These are phyloP conservation scores for Vulpes ferrilata DNA, from an alignment of 2,113 vertebrate species.

Conservation along the genomic window DNA sequence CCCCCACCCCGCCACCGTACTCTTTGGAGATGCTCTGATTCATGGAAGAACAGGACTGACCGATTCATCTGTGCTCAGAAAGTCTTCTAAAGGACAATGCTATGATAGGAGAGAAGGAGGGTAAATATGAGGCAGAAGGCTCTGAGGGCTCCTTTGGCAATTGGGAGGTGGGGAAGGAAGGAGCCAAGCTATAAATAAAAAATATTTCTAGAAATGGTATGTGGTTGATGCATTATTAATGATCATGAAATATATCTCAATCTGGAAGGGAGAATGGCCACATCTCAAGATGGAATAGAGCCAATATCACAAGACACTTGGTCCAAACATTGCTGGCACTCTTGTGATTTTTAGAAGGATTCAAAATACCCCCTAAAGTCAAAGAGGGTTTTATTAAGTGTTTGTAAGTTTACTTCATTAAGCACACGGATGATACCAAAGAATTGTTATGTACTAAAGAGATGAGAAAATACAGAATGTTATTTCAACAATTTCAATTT, in stretches of 20 bases:
- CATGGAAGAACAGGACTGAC: neutral
- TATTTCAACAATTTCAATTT: conserved; percentile 42
- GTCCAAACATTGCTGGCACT: conserved; percentile 75
- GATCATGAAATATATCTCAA: conserved; percentile 50
- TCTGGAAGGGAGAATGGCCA: conserved; percentile 5
- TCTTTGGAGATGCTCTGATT: neutral
- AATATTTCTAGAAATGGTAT: conserved; percentile 75
- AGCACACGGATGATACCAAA: neutral
- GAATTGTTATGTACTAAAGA: neutral
- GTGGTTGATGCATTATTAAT: conserved; percentile 57
- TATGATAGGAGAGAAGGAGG: neutral
- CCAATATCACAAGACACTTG: neutral
- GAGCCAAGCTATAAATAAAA: conserved; percentile 79
- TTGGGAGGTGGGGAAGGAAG: conserved; percentile 57
- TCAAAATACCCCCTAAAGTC: conserved; percentile 49
- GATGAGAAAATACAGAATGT: neutral
- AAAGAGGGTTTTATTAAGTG: conserved; percentile 42
- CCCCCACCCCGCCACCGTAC: too few relatives aligned
- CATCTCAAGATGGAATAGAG: conserved; percentile 59
- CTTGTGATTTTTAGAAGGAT: conserved; percentile 71
- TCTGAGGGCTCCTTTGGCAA: conserved; percentile 55
- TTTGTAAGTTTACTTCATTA: neutral
- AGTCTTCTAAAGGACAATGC: conserved; percentile 23
- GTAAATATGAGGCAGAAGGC: conserved; percentile 5
- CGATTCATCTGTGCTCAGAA: neutral